phyloP scores from a whole-genome alignment of 2,113 vertebrate species.

The Sinocyclocheilus anshuiensis region DNA sequence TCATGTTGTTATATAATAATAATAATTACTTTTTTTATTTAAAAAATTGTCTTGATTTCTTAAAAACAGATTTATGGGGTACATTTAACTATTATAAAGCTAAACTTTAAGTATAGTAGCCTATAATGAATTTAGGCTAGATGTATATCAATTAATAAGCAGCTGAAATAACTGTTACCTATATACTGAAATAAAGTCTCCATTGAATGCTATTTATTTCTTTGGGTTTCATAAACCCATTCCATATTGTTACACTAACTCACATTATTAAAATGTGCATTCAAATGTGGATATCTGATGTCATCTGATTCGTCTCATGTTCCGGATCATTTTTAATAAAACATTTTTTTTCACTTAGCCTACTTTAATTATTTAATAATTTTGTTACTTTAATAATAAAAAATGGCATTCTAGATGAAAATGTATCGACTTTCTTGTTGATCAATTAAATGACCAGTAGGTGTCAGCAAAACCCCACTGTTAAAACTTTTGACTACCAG shows the following conservation, averaged over 20 bases:
- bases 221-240: not conserved
- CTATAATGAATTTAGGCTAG: not conserved
- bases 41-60: no score
- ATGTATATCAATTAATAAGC: not conserved
- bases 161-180: not conserved
- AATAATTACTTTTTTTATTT: no score
- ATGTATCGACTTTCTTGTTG: not conserved
- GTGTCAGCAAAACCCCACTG: not conserved
- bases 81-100: not conserved
- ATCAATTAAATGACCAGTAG: not conserved
- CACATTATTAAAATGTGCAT: not conserved
- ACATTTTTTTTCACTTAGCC: not conserved
- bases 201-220: not conserved
- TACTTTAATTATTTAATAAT: no score
- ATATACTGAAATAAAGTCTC: not conserved
- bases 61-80: not conserved
- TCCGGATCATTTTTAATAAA: not conserved
- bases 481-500: not conserved
- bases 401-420: not conserved
- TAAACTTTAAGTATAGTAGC: no score
- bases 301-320: not conserved
- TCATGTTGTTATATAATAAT: not conserved
- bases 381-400: not conserved
- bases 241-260: not conserved
- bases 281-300: not conserved